Evolutionary conservation across 1,140 invertebrate genomes (phyloP).

Genomic region (Pogonus chalceus): DNA sequence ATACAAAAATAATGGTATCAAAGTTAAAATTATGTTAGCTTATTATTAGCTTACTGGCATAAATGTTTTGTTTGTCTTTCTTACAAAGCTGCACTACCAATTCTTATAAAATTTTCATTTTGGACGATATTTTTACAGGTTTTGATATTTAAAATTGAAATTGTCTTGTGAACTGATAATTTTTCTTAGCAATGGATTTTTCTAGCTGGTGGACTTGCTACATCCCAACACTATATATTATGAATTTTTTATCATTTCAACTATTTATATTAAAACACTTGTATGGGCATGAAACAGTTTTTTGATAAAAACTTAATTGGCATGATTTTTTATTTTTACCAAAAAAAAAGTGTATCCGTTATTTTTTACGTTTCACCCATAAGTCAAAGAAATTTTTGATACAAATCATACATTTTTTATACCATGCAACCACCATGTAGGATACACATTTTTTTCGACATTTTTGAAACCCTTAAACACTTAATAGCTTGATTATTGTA

Average conservation of each 20-base stretch:
- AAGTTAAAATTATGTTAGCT: too few relatives aligned
- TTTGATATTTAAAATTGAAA: neutral
- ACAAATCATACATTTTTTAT: too few relatives aligned
- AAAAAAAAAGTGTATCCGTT: too few relatives aligned
- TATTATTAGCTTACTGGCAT: neutral
- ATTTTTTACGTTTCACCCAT: too few relatives aligned
- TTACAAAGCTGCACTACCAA: neutral
- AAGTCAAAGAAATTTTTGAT: too few relatives aligned
- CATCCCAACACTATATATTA: neutral
- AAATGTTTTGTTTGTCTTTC: neutral
- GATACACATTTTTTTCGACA: too few relatives aligned
- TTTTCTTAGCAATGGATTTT: slow-evolving; percentile 7
- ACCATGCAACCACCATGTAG: too few relatives aligned
- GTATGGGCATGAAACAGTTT: neutral
- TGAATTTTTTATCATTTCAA: neutral
- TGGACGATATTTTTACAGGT: neutral
- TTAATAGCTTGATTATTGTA: too few relatives aligned
- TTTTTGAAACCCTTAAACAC: too few relatives aligned
- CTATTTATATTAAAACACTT: neutral
- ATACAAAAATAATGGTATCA: too few relatives aligned
- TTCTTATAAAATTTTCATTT: too few relatives aligned
- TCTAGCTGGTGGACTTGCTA: slow-evolving; percentile 2
- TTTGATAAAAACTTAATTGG: neutral
- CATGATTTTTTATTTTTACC: too few relatives aligned
- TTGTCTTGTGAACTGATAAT: neutral